phyloP scores from a whole-genome alignment of 2,113 vertebrate genomes.

The Anguilla japonica region DNA sequence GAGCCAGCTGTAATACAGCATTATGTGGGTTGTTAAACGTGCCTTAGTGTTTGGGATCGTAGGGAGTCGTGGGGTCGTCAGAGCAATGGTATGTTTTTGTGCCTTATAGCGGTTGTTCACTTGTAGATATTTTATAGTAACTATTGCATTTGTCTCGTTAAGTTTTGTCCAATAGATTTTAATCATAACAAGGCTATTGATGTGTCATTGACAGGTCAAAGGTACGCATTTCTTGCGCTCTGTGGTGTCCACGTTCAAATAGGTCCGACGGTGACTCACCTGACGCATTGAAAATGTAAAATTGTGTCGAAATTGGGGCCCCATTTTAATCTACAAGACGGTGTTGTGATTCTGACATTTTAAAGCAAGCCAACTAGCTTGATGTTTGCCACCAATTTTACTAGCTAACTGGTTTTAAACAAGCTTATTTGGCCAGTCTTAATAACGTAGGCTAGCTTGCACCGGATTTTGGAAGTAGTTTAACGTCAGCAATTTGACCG shows the following conservation, averaged over 20 bases:
- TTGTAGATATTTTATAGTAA: background rate
- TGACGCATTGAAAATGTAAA: background rate
- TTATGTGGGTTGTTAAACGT: constrained; percentile 28
- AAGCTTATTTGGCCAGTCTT: too few relatives aligned
- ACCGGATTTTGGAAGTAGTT: too few relatives aligned
- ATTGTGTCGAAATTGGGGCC: background rate
- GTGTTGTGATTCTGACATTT: background rate
- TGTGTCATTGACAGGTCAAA: background rate
- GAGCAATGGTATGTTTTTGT: constrained; percentile 63
- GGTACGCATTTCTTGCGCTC: background rate
- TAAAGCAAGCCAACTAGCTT: too few relatives aligned
- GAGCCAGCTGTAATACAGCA: background rate
- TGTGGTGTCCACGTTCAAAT: constrained; percentile 2
- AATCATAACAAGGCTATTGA: background rate
- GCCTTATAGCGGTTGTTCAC: background rate
- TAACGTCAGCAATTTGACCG: too few relatives aligned
- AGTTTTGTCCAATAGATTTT: background rate
- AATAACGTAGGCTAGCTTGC: too few relatives aligned
- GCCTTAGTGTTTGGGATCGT: constrained; percentile 38
- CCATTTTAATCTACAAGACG: background rate
- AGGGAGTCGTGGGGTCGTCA: constrained; percentile 31
- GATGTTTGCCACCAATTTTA: too few relatives aligned
- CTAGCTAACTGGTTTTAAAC: too few relatives aligned
- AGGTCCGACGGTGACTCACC: background rate
- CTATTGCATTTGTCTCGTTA: background rate